Conservation (phyloP, 2,797 vertebrate genomes). For the Hipposideros larvatus region DNA sequence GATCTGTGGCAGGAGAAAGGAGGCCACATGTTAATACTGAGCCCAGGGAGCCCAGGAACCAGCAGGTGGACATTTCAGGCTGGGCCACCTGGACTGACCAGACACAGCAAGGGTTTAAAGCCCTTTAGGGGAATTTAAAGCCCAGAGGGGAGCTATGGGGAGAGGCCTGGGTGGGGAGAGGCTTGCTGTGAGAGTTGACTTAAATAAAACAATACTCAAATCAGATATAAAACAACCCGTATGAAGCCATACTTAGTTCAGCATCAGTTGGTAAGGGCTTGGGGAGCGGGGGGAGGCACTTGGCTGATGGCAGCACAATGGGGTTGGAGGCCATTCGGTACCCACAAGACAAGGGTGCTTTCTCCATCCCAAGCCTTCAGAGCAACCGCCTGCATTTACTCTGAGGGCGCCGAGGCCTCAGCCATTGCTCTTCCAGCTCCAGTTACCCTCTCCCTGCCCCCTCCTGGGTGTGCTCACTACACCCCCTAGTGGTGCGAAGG, state of each 20-base stretch:
- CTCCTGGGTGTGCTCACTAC: slow-evolving; percentile 38
- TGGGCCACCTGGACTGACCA: background rate
- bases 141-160: background rate
- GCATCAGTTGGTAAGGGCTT: background rate
- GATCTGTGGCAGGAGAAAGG: slow-evolving; percentile 88
- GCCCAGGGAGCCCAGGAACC: background rate
- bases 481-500: slow-evolving; percentile 48
- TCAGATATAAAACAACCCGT: slow-evolving; percentile 49
- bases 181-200: slow-evolving; percentile 46
- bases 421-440: background rate
- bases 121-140: background rate
- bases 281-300: background rate
- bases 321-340: background rate
- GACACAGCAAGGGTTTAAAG: background rate
- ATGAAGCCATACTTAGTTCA: background rate
- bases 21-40: slow-evolving; percentile 67
- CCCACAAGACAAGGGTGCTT: background rate
- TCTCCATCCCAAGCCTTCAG: background rate
- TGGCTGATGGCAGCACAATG: background rate
- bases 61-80: background rate
- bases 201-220: slow-evolving; percentile 71
- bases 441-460: background rate
- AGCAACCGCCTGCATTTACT: background rate
- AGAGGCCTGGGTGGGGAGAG: background rate
- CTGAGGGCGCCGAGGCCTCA: background rate